Conservation (phyloP, 2,888 invertebrate species). For the Blastobasis lacticolella region DNA sequence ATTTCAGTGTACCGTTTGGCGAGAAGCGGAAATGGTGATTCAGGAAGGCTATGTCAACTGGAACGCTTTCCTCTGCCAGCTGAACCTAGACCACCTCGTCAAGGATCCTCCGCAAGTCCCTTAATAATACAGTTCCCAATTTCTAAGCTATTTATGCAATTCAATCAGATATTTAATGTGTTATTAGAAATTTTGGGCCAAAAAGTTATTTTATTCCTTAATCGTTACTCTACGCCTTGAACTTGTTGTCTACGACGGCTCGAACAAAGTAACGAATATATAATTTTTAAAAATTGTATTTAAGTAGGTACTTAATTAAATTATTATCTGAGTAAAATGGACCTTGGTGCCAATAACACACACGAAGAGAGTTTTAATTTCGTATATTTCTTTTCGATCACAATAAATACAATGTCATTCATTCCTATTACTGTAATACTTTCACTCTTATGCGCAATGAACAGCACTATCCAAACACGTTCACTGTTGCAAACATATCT, state of each 20-base stretch:
- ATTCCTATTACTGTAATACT: slow-evolving; percentile 16
- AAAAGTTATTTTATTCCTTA: background rate
- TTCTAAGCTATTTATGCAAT: no score
- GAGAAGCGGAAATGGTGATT: slow-evolving; percentile 43
- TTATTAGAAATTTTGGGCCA: background rate
- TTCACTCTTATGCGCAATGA: slow-evolving; percentile 16
- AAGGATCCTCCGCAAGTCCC: slow-evolving; percentile 37
- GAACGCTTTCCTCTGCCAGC: slow-evolving; percentile 61
- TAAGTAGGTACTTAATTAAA: no score
- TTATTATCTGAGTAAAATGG: no score
- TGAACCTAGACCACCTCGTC: slow-evolving; percentile 61
- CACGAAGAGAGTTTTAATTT: no score
- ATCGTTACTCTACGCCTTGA: no score
- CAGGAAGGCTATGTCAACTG: slow-evolving; percentile 59
- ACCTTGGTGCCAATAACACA: no score
- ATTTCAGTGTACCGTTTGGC: slow-evolving; percentile 53
- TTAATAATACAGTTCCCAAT: no score
- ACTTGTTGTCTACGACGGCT: no score
- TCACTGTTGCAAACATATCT: slow-evolving; percentile 62
- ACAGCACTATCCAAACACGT: slow-evolving; percentile 21
- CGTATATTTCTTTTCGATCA: slow-evolving; percentile 36
- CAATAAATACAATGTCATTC: slow-evolving; percentile 45
- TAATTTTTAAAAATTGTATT: no score
- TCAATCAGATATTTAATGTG: slow-evolving; percentile 1
- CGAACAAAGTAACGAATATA: no score